A percentile compares a stretch with the other conserved stretches of the same genome.
Evolutionary conservation across 1,140 invertebrate species (phyloP).

Genomic region (Caenorhabditis brenneri): DNA sequence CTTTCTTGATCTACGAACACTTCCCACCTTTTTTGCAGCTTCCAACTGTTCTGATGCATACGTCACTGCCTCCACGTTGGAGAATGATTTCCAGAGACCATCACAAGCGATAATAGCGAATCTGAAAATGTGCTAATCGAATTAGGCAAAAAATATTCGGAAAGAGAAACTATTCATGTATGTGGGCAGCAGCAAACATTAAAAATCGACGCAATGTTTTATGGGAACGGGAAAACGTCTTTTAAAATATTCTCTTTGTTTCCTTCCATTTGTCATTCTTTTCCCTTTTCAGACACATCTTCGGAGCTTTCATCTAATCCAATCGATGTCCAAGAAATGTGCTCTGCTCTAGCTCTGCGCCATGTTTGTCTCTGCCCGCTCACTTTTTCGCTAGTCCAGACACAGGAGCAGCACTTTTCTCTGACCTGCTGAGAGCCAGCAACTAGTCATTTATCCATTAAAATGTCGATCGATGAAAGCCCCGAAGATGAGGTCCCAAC

Average conservation of each 20-base stretch:
- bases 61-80: constrained; percentile 48
- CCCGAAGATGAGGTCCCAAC: constrained; percentile 16
- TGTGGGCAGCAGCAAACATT: neutral
- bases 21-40: constrained; percentile 20
- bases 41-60: constrained; percentile 32
- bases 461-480: constrained; percentile 16
- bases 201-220: neutral
- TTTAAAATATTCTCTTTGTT: neutral
- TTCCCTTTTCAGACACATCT: neutral
- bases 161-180: neutral
- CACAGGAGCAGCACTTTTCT: neutral
- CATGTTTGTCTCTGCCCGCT: neutral
- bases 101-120: constrained; percentile 53
- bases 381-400: neutral
- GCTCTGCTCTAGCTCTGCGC: neutral
- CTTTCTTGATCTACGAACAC: neutral
- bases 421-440: neutral
- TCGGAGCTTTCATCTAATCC: constrained; percentile 15
- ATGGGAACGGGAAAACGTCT: neutral
- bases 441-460: constrained; percentile 5
- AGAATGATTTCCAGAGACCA: constrained; percentile 54
- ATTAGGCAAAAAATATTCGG: neutral
- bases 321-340: neutral
- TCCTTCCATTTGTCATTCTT: neutral
- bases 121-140: constrained; percentile 37